phyloP scores from a whole-genome alignment of 30 jellyfish, hydroid and myxozoan species.

The Pelagia noctiluca region DNA sequence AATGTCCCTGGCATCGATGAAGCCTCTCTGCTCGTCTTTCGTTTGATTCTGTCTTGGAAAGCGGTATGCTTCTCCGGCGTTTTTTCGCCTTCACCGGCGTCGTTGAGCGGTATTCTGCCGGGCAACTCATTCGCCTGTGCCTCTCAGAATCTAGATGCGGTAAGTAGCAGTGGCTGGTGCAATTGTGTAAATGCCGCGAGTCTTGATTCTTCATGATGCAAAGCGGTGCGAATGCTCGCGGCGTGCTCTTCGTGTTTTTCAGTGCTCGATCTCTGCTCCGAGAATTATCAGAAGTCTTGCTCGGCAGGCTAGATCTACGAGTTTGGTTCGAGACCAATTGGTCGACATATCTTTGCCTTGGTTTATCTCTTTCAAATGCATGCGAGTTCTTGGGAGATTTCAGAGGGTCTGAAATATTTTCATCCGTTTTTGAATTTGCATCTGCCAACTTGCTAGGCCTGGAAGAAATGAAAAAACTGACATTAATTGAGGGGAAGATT shows the following conservation, averaged over 20 bases:
- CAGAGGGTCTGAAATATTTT: too few species aligned
- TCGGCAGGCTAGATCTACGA: slow-evolving; percentile 48
- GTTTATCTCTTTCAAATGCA: too few species aligned
- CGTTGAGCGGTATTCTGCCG: neutral
- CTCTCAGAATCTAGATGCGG: slow-evolving; percentile 46
- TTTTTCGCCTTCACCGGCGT: neutral
- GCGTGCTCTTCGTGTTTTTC: slow-evolving; percentile 39
- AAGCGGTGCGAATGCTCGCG: slow-evolving; percentile 42
- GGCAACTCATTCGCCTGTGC: slow-evolving; percentile 42
- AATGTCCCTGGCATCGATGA: neutral
- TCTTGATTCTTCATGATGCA: slow-evolving; percentile 51
- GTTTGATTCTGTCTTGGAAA: too few species aligned
- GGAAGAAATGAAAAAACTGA: too few species aligned
- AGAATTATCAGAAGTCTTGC: neutral
- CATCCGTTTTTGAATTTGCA: too few species aligned
- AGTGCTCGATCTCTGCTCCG: slow-evolving; percentile 49
- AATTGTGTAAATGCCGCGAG: slow-evolving; percentile 40
- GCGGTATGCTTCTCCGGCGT: neutral
- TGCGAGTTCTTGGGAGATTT: too few species aligned
- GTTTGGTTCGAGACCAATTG: too few species aligned
- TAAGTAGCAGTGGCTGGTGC: slow-evolving; percentile 55
- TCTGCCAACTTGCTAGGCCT: too few species aligned
- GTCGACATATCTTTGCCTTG: too few species aligned
- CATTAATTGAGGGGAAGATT: too few species aligned
- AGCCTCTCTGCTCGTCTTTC: too few species aligned